Evolutionary conservation across 2,888 invertebrate genomes (phyloP).

Genomic region (Saturnia pavonia): DNA sequence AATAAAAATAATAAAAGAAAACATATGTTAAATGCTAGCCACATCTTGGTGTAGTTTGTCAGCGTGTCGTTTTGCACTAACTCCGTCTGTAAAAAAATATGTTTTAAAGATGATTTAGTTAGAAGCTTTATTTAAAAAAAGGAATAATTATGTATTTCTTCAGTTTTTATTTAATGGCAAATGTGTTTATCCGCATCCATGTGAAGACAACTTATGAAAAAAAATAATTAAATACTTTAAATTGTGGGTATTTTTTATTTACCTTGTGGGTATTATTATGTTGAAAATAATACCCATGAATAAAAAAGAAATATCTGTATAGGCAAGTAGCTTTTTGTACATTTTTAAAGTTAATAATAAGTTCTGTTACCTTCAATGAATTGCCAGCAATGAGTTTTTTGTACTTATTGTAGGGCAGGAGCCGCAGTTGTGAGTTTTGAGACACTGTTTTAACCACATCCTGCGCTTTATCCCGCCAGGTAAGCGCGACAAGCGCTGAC

Average conservation of each 20-base stretch:
- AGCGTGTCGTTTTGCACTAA: neutral
- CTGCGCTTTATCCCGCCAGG: slow-evolving; percentile 82
- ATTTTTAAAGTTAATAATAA: too few species aligned
- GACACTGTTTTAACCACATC: slow-evolving; percentile 77
- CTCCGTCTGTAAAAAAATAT: neutral
- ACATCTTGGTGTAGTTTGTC: slow-evolving; percentile 5
- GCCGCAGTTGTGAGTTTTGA: slow-evolving; percentile 51
- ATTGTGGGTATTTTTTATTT: too few species aligned
- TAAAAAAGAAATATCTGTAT: too few species aligned
- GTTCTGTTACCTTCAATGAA: neutral
- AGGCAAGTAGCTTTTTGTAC: too few species aligned
- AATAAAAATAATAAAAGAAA: neutral
- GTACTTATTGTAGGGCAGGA: slow-evolving; percentile 72
- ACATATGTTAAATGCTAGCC: neutral
- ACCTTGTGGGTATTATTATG: too few species aligned
- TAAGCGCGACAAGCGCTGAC: slow-evolving; percentile 86
- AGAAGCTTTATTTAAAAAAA: too few species aligned
- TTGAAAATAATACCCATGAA: too few species aligned
- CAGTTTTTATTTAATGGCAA: too few species aligned
- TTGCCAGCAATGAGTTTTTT: slow-evolving; percentile 44
- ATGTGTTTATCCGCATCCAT: too few species aligned
- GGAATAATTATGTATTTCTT: too few species aligned
- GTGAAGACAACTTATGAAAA: too few species aligned
- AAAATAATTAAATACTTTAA: too few species aligned
- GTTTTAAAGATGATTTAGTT: neutral